Percentiles rank a stretch among this genome's conserved stretches.
phyloP scores from a whole-genome alignment of 2,113 vertebrate species.

The Benthochromis sp. region DNA sequence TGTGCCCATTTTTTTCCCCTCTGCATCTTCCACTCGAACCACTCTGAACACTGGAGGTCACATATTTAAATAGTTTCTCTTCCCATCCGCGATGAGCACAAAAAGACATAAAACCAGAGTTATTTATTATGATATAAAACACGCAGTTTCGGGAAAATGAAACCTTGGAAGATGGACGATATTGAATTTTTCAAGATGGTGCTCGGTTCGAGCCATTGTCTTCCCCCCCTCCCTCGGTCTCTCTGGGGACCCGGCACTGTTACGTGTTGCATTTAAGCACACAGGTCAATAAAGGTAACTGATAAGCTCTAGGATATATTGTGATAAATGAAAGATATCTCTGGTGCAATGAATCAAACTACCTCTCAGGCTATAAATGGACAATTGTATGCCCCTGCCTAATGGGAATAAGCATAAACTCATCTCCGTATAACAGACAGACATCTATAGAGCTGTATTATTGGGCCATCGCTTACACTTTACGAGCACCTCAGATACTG shows the following conservation, averaged over 20 bases:
- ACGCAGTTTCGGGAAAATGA: slow-evolving; percentile 40
- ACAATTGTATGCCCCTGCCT: background rate
- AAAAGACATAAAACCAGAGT: slow-evolving; percentile 38
- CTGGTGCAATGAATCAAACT: slow-evolving; percentile 29
- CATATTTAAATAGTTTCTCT: slow-evolving; percentile 32
- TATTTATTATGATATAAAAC: slow-evolving; percentile 57
- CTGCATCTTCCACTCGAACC: background rate
- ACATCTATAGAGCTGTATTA: slow-evolving; percentile 17
- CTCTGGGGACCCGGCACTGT: background rate
- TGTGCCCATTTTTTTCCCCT: background rate
- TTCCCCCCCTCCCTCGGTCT: background rate
- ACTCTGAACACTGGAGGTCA: slow-evolving; percentile 25
- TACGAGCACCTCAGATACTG: slow-evolving; percentile 42
- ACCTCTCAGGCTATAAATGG: slow-evolving; percentile 1
- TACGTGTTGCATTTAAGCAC: slow-evolving; percentile 42
- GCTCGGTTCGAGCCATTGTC: slow-evolving; percentile 28
- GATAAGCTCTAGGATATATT: slow-evolving; percentile 54
- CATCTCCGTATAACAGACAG: slow-evolving; percentile 2
- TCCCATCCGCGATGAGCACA: background rate
- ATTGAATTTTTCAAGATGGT: slow-evolving; percentile 39
- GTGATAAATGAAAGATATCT: slow-evolving; percentile 50
- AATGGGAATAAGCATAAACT: slow-evolving; percentile 52
- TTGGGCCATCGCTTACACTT: slow-evolving; percentile 61
- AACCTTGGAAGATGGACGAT: slow-evolving; percentile 32
- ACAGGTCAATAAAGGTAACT: slow-evolving; percentile 60